Percentiles rank a stretch among this genome's conserved stretches.
Conservation (phyloP, 2,113 vertebrate species). For the Nesoenas mayeri region DNA sequence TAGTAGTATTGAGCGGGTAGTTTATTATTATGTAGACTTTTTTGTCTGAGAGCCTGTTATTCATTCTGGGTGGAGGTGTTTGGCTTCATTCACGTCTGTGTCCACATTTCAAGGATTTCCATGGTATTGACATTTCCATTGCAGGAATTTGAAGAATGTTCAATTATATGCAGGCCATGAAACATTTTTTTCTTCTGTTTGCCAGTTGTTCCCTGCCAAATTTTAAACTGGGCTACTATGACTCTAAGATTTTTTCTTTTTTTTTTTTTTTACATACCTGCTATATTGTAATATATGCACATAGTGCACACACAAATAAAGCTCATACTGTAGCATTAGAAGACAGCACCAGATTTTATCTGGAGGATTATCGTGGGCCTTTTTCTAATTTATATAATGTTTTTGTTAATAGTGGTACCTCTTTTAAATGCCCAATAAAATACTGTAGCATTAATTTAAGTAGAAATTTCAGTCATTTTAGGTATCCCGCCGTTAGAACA, state of each 20-base stretch:
- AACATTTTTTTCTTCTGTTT: conserved; percentile 14
- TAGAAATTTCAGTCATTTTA: conserved; percentile 44
- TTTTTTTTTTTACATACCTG: not conserved
- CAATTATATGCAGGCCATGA: conserved; percentile 59
- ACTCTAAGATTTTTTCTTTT: not conserved
- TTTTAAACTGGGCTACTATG: conserved; percentile 51
- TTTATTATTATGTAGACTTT: conserved; percentile 13
- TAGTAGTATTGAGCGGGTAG: not conserved
- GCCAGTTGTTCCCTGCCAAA: conserved; percentile 62
- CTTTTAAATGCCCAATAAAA: conserved; percentile 53
- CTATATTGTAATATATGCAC: not conserved
- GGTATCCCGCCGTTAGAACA: conserved; percentile 55
- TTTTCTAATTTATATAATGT: conserved; percentile 61
- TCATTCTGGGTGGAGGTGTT: conserved; percentile 52
- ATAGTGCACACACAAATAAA: not conserved
- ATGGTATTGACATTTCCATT: conserved; percentile 69
- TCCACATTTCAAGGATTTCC: conserved; percentile 64
- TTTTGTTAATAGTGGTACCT: conserved; percentile 54
- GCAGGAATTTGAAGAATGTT: conserved; percentile 69
- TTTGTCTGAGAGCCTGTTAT: conserved; percentile 6
- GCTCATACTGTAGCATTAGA: not conserved
- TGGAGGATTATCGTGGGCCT: conserved; percentile 38
- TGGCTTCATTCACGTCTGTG: conserved; percentile 51
- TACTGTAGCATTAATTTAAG: conserved; percentile 54
- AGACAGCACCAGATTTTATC: conserved; percentile 50